Evolutionary conservation across 2,113 vertebrate genomes (phyloP), one percentile per base, ranked within the genome.

Genomic region (Nasalis larvatus): DNA sequence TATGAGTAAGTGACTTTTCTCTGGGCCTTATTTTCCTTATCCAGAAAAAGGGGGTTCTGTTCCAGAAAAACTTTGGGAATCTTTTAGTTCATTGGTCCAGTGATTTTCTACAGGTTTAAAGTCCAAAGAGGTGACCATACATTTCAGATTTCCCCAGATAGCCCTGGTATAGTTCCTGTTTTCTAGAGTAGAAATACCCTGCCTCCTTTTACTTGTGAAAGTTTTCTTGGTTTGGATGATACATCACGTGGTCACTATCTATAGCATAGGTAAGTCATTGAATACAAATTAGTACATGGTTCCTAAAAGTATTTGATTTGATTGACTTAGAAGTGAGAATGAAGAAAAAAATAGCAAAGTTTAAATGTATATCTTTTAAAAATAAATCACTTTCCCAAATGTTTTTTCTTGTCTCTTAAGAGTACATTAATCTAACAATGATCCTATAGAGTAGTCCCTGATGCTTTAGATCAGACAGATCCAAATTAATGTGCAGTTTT

Each of bases 401-500:
- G 7, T 60, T 96, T 87, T 68, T 94, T 94, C 78, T 91, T 95
- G 96, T 96, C 89, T 97, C 52, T 3, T 92, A 82, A 89, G 96
- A 97, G 98, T 98, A 90, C 96, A 99, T 97, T 99, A 99, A 98
- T 99, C 98, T 98, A 99, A 98, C 93, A 97, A 97, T 97, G 97
- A 97, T 97, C 83, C 97, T 97, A 47, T 90, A 94, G 66, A 71
- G 85, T 80, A 90, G 92, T 97, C 84, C 92, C 95, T 93, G 47
- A 90, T 94, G 97, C 96, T 98, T 98, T 98, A 98, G 97, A 98
- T 98, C 96, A 98, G 98, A 98, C 89, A 96, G 96, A 98, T 97
- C 95, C 95, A 98, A 98, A 99, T 99, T 98, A 99, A 99, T 99
- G 98, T 98, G 97, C 97, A 98, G 96, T 98, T 99, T 99, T 99